Conservation (phyloP, 2,888 invertebrate species). For the Coronaproctus castanopsis region DNA sequence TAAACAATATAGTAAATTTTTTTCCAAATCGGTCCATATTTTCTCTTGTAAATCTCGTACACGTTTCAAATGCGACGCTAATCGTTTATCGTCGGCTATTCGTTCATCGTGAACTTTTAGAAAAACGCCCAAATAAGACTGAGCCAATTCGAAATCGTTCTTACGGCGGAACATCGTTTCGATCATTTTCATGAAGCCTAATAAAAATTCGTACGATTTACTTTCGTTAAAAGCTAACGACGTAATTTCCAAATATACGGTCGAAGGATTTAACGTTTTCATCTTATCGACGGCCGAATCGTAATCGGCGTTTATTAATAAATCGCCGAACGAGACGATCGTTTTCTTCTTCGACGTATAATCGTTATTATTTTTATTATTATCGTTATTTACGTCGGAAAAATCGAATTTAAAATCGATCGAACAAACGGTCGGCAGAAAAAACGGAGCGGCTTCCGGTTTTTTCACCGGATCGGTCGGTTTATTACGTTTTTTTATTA, state of each 20-base stretch:
- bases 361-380: not conserved
- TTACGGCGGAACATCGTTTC: constrained; percentile 48
- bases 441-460: constrained; percentile 83
- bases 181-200: constrained; percentile 56
- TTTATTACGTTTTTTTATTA: constrained; percentile 72
- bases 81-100: constrained; percentile 34
- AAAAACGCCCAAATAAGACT: constrained; percentile 73
- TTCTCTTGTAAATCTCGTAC: constrained; percentile 38
- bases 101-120: constrained; percentile 53
- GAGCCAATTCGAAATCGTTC: constrained; percentile 68
- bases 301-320: constrained; percentile 36
- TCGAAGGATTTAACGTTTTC: constrained; percentile 56
- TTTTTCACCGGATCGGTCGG: constrained; percentile 64
- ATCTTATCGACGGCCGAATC: constrained; percentile 37
- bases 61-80: constrained; percentile 34
- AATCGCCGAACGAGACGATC: constrained; percentile 28
- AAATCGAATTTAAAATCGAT: constrained; percentile 64
- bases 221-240: constrained; percentile 52
- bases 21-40: constrained; percentile 46
- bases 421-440: constrained; percentile 73
- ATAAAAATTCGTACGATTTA: constrained; percentile 47
- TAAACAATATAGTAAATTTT: constrained; percentile 47
- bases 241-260: constrained; percentile 70
- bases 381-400: constrained; percentile 24
- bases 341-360: not conserved